phyloP scores from a whole-genome alignment of 1,140 invertebrate genomes.

The Manduca sexta region DNA sequence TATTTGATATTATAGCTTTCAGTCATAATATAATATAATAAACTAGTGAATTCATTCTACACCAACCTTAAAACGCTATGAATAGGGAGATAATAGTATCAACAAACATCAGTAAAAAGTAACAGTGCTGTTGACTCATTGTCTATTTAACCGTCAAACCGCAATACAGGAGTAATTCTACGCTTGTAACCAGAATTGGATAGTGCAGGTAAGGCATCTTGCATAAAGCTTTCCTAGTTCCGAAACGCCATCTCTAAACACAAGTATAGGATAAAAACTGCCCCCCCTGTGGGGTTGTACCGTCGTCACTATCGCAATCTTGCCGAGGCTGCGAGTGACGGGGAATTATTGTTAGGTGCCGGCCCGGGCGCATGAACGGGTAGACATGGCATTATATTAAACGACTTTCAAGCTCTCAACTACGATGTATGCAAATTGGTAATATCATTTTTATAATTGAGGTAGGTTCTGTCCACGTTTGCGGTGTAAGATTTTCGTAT shows the following conservation, averaged over 20 bases:
- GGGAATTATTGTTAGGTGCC: constrained; percentile 49
- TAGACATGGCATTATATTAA: constrained; percentile 11
- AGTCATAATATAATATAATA: no score
- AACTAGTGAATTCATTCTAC: no score
- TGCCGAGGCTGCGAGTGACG: constrained; percentile 40
- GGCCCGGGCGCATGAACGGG: constrained; percentile 5
- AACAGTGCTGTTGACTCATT: no score
- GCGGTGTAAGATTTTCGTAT: no score
- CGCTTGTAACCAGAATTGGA: not conserved
- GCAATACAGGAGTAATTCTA: not conserved
- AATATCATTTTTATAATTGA: no score
- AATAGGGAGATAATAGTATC: no score
- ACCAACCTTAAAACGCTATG: no score
- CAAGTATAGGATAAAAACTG: not conserved
- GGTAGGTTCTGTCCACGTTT: no score
- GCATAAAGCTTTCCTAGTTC: not conserved
- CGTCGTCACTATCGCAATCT: constrained; percentile 19
- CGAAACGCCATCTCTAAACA: not conserved
- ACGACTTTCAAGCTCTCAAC: no score
- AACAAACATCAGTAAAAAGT: no score
- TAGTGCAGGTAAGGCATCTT: not conserved
- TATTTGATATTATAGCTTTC: no score
- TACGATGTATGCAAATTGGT: no score
- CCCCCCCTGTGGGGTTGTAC: not conserved
- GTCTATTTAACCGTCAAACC: not conserved